Evolutionary conservation across 2,797 vertebrate species (phyloP).

Genomic region (Clarias laeviceps): DNA sequence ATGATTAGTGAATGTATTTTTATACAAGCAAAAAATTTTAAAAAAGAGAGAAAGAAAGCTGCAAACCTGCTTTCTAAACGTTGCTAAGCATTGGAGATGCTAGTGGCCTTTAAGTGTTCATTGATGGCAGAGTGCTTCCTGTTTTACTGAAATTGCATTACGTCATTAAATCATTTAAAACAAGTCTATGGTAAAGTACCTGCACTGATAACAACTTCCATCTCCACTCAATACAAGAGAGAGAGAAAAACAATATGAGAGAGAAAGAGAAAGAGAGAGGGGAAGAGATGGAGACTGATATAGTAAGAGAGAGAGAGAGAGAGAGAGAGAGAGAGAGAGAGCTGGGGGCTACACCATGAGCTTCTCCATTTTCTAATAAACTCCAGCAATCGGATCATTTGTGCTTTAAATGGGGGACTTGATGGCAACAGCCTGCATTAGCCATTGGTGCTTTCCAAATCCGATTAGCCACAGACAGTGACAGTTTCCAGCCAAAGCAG

Average conservation of each 20-base stretch:
- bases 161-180: constrained; percentile 74
- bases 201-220: constrained; percentile 77
- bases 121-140: constrained; percentile 67
- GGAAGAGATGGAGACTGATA: constrained; percentile 16
- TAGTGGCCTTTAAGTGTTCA: constrained; percentile 68
- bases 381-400: constrained; percentile 82
- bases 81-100: constrained; percentile 20
- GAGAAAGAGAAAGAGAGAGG: constrained; percentile 8
- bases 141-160: constrained; percentile 72
- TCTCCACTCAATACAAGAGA: constrained; percentile 51
- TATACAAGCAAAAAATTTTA: background rate
- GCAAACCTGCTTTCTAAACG: constrained; percentile 21
- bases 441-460: constrained; percentile 79
- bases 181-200: constrained; percentile 71
- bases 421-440: constrained; percentile 82
- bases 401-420: constrained; percentile 82
- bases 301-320: constrained; percentile 15
- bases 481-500: constrained; percentile 79
- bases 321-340: constrained; percentile 38
- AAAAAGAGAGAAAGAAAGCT: background rate
- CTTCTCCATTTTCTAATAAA: constrained; percentile 83
- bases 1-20: background rate
- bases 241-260: constrained; percentile 25
- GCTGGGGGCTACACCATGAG: constrained; percentile 61
- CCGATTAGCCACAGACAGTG: constrained; percentile 80